Evolutionary conservation across 2,888 invertebrate genomes (phyloP), one percentile per base, ranked within the genome.

Genomic region (Agonopterix arenella): DNA sequence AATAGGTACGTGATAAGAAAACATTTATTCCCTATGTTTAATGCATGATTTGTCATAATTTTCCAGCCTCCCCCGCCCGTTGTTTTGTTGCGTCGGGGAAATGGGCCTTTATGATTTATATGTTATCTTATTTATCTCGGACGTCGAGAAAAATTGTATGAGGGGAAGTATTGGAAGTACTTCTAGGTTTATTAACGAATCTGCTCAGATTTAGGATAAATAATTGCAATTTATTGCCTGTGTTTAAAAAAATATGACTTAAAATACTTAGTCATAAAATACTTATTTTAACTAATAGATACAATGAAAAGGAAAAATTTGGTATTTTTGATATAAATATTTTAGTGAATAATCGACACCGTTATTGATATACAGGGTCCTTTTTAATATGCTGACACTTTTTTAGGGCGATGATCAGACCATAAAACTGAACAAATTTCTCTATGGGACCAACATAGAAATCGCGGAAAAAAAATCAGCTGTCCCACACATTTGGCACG

Each of bases 41-140:
- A 89, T 89, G 88, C 88, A 89, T 88, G 88, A 88, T 89, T 86
- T 86, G 88, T 88, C 86, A 86, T 88, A 89, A 88, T 89, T 89
- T 82, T 75, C 81, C 82, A 78, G 75, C 81, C 77, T 80, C 81
- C 85, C 81, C 76, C 66, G 70, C 69, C 75, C 76, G 81, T 85
- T 86, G 85, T 88, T 84, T 86, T 82, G 84, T 82, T 74, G 75
- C 74, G 68, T 71, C 74, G 81, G 76, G 76, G 80, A 80, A 85
- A 85, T 82, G 80, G 85, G 76, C 82, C 76, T 73, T 68, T 72
- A 83, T 86, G 88, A 89, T 86, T 80, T 85, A 88, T 81, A 59
- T 71, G 70, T 74, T 80, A 73, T 88, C 84, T 82, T 84, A 85
- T 88, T 83, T 84, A 88, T 88, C 77, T 80, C 73, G 73, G 76